Conservation (phyloP, 2,888 invertebrate species). For the Phasia obesa region DNA sequence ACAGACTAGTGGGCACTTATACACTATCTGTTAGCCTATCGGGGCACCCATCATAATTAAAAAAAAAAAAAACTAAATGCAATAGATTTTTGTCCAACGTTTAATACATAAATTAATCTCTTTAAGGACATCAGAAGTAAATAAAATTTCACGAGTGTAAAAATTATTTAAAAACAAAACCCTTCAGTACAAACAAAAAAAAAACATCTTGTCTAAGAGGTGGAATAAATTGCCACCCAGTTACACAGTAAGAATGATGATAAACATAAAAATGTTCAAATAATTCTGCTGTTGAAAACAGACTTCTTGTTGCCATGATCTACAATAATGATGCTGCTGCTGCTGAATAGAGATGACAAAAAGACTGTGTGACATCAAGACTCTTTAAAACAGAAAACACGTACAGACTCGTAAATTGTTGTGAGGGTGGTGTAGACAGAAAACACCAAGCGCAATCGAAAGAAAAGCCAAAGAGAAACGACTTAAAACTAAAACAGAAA, state of each 20-base stretch:
- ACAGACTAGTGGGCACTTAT: too few species aligned
- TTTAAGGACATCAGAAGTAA: too few species aligned
- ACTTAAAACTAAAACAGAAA: conserved; percentile 8
- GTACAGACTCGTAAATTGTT: conserved; percentile 56
- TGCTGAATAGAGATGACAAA: conserved; percentile 2
- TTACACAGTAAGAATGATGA: conserved; percentile 11
- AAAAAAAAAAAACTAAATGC: too few species aligned
- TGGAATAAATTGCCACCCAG: conserved; percentile 56
- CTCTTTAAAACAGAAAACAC: conserved; percentile 41
- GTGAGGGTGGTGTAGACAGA: conserved; percentile 64
- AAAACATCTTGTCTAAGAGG: background rate
- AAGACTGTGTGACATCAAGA: conserved; percentile 22
- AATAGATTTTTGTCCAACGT: too few species aligned
- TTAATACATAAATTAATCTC: too few species aligned
- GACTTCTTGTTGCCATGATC: conserved; percentile 21
- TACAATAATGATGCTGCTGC: conserved; percentile 34
- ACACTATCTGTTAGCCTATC: too few species aligned
- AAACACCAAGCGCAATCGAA: conserved; percentile 47
- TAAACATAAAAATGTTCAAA: conserved; percentile 17
- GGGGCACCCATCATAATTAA: too few species aligned
- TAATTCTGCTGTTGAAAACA: conserved; percentile 25
- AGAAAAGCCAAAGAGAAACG: conserved; percentile 2
- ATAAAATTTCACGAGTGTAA: background rate
- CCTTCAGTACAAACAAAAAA: background rate
- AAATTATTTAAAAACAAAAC: background rate